These are phyloP conservation scores for Rhizomys pruinosus DNA, from an alignment of 2,113 vertebrate genomes.

Conservation along the genomic window DNA sequence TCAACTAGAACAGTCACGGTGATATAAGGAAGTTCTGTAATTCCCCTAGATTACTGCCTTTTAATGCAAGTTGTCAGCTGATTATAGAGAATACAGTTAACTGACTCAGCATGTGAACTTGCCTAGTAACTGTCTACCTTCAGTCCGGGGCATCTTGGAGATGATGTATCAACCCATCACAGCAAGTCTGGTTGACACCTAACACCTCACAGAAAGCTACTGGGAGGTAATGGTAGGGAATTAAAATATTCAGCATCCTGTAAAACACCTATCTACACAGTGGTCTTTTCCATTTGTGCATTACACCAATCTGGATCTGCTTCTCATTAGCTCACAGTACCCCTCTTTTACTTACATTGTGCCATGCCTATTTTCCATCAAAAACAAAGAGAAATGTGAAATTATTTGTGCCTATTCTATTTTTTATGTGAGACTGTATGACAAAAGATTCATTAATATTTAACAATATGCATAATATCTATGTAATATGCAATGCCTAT, in stretches of 20 bases:
- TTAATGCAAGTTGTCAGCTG: neutral
- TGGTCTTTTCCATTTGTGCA: neutral
- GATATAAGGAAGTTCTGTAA: neutral
- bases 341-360: neutral
- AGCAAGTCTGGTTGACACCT: neutral
- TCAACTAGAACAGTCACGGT: neutral
- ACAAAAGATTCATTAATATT: neutral
- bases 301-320: neutral
- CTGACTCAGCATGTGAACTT: neutral
- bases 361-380: neutral
- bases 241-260: neutral
- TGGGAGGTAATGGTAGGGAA: neutral
- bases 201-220: neutral
- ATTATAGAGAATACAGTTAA: neutral
- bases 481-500: neutral
- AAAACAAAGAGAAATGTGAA: neutral
- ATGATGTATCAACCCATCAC: neutral
- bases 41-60: neutral
- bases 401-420: neutral
- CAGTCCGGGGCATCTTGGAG: neutral
- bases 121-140: conserved; percentile 17
- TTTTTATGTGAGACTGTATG: neutral
- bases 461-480: neutral
- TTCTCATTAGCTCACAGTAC: neutral
- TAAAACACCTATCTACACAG: neutral